phyloP scores from a whole-genome alignment of 2,797 vertebrate species.

The Astyanax mexicanus region DNA sequence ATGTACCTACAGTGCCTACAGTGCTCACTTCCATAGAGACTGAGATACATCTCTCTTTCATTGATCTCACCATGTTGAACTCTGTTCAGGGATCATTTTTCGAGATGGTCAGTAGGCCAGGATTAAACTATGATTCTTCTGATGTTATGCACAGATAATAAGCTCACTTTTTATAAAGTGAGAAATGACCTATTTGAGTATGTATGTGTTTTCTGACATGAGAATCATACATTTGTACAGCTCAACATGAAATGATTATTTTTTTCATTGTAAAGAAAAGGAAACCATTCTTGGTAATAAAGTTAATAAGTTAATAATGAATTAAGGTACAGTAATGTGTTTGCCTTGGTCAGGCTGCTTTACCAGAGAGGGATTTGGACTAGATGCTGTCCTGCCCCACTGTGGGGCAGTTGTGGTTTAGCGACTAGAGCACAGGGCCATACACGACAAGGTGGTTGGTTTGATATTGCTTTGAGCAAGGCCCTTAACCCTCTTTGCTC shows the following conservation, averaged over 20 bases:
- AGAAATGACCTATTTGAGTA: neutral
- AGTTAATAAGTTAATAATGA: neutral
- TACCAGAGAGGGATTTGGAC: too few relatives aligned
- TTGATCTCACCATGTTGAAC: neutral
- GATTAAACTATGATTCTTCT: constrained; percentile 3
- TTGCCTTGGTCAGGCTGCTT: neutral
- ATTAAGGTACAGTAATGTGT: neutral
- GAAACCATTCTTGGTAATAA: neutral
- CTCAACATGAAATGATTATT: neutral
- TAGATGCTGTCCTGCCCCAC: too few relatives aligned
- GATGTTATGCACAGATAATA: neutral
- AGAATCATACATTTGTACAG: neutral
- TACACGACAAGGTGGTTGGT: too few relatives aligned
- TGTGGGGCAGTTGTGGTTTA: too few relatives aligned
- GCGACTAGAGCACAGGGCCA: too few relatives aligned
- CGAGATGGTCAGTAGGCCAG: neutral
- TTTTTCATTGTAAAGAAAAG: neutral
- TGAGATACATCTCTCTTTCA: neutral
- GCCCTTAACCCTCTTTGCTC: too few relatives aligned
- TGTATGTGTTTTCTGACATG: neutral
- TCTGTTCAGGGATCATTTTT: neutral
- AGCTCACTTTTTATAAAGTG: neutral
- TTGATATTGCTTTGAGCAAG: too few relatives aligned
- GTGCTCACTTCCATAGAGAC: neutral
- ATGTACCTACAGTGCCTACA: constrained; percentile 9